Evolutionary conservation across 23 tunicate species (phyloP).

Genomic region (Halocynthia roretzi): DNA sequence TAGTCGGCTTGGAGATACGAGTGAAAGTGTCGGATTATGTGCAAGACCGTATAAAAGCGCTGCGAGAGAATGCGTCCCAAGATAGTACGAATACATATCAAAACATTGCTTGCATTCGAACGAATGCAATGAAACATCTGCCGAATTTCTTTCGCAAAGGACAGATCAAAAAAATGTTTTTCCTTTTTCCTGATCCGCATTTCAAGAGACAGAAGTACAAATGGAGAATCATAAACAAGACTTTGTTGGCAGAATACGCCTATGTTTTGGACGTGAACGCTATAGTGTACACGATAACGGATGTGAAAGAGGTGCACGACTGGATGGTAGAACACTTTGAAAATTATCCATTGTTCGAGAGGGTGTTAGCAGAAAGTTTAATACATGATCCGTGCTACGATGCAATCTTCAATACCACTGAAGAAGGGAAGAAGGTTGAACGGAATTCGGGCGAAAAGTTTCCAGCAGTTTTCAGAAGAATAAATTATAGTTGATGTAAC

Average conservation of each 20-base stretch:
- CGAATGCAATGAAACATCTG: constrained; percentile 97
- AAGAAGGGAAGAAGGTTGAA: constrained; percentile 93
- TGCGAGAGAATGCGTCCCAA: constrained; percentile 33
- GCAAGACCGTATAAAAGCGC: constrained; percentile 66
- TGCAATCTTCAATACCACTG: constrained; percentile 81
- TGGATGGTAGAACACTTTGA: constrained; percentile 90
- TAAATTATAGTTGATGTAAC: neutral
- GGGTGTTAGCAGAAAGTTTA: constrained; percentile 42
- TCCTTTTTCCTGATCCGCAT: constrained; percentile 97
- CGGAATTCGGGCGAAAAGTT: constrained; percentile 80
- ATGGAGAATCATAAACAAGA: constrained; percentile 79
- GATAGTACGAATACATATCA: constrained; percentile 13
- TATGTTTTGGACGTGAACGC: constrained; percentile 49
- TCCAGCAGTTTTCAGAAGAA: constrained; percentile 91
- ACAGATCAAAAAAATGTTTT: constrained; percentile 81
- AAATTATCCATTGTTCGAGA: constrained; percentile 79
- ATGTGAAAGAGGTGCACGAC: constrained; percentile 83
- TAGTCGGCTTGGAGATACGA: constrained; percentile 85
- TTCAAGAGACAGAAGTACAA: constrained; percentile 92
- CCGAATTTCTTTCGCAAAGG: constrained; percentile 92
- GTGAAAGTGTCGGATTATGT: constrained; percentile 96
- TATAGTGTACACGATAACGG: constrained; percentile 81
- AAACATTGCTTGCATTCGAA: constrained; percentile 83
- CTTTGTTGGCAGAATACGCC: constrained; percentile 88
- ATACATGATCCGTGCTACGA: constrained; percentile 70